Percentiles rank a stretch among this genome's conserved stretches.
phyloP scores from a whole-genome alignment of 2,113 vertebrate species.

The Boulengerochromis microlepis region DNA sequence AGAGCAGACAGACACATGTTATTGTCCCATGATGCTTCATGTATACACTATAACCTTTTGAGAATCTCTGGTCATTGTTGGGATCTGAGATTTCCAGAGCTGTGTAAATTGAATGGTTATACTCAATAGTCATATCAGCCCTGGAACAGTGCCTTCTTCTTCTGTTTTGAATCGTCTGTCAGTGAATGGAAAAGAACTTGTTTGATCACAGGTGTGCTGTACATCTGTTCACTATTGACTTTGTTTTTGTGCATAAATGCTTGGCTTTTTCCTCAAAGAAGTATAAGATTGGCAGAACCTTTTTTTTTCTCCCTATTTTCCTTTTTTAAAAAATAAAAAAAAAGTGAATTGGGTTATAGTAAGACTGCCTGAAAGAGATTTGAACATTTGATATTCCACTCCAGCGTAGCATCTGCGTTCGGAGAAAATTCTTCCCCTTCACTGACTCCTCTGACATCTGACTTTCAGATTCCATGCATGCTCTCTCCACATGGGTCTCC shows the following conservation, averaged over 20 bases:
- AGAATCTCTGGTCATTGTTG: not conserved
- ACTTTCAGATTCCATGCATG: slow-evolving; percentile 80
- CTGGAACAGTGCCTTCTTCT: not conserved
- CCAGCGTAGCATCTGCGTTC: slow-evolving; percentile 49
- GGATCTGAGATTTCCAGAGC: not conserved
- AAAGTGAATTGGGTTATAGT: slow-evolving; percentile 16
- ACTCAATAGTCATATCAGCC: not conserved
- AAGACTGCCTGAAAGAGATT: slow-evolving; percentile 28
- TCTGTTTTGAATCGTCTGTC: not conserved
- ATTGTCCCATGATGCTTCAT: not conserved
- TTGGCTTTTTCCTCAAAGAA: not conserved
- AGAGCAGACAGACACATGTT: not conserved
- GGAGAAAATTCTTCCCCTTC: slow-evolving; percentile 74
- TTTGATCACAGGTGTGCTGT: slow-evolving; percentile 5
- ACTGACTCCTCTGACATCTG: slow-evolving; percentile 75
- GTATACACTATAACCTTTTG: not conserved
- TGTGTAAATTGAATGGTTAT: not conserved
- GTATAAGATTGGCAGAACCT: not conserved
- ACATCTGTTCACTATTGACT: slow-evolving; percentile 34
- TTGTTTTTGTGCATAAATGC: not conserved
- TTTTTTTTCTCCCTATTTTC: not conserved
- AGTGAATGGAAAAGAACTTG: not conserved
- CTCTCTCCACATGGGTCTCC: slow-evolving; percentile 71
- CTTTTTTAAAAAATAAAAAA: not conserved
- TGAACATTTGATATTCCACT: slow-evolving; percentile 50